phyloP scores from a whole-genome alignment of 2,797 vertebrate genomes.

The Tenualosa ilisha region DNA sequence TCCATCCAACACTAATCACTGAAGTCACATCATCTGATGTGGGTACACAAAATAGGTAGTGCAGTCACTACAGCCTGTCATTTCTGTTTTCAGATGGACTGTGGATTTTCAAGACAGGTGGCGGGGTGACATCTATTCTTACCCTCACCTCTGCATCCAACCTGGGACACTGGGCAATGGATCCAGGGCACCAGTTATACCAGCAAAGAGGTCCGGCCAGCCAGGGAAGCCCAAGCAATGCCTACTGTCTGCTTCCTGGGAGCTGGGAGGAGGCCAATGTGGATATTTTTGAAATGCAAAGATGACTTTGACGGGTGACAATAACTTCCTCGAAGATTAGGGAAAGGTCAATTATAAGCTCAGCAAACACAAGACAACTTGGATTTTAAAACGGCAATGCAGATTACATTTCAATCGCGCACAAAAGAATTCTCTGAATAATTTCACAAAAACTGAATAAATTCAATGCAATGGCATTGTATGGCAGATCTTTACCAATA shows the following conservation, averaged over 20 bases:
- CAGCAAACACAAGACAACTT: neutral
- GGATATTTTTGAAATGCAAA: neutral
- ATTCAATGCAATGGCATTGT: neutral
- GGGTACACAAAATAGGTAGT: neutral
- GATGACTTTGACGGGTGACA: neutral
- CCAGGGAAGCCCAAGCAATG: conserved; percentile 38
- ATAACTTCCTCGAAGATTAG: neutral
- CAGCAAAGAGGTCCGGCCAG: conserved; percentile 44
- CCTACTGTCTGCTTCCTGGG: neutral
- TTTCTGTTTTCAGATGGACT: neutral
- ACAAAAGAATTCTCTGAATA: neutral
- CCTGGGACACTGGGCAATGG: conserved; percentile 42
- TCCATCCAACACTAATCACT: neutral
- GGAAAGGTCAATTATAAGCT: neutral
- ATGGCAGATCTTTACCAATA: neutral
- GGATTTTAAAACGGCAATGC: neutral
- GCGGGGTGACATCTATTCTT: conserved; percentile 49
- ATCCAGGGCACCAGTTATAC: conserved; percentile 48
- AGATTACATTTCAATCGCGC: neutral
- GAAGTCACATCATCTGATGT: neutral
- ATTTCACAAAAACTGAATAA: neutral
- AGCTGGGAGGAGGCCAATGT: neutral
- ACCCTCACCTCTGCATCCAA: conserved; percentile 57
- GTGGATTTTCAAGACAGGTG: conserved; percentile 13
- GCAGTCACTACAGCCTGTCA: neutral